Conservation (phyloP, 2,888 invertebrate species). For the Tetramorium bicarinatum region DNA sequence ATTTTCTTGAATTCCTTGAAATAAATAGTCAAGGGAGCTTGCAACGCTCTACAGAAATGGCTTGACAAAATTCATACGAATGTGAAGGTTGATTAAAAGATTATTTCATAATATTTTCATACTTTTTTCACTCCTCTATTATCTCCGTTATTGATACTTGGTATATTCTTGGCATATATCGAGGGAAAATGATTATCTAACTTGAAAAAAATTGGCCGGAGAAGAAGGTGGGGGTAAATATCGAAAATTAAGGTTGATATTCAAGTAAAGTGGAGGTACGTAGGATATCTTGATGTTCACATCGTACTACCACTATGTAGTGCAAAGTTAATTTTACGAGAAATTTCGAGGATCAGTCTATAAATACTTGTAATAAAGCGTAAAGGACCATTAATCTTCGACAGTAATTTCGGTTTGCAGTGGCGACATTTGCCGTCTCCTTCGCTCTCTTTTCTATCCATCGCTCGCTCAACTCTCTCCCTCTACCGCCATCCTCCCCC, state of each 20-base stretch:
- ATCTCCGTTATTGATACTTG: not conserved
- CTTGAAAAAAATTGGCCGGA: not conserved
- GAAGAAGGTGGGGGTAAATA: slow-evolving; percentile 46
- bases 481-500: slow-evolving; percentile 56
- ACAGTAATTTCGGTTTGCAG: slow-evolving; percentile 83
- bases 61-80: not conserved
- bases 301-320: slow-evolving; percentile 30
- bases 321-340: slow-evolving; percentile 56
- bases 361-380: slow-evolving; percentile 82
- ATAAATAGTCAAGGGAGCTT: no score
- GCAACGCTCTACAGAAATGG: not conserved
- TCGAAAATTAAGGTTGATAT: no score
- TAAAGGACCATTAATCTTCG: slow-evolving; percentile 82
- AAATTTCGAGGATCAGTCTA: slow-evolving; percentile 72
- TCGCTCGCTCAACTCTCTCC: slow-evolving; percentile 58
- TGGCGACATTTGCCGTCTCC: slow-evolving; percentile 82
- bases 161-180: not conserved
- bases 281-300: not conserved
- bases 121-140: not conserved
- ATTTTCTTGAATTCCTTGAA: no score
- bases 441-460: slow-evolving; percentile 64
- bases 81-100: not conserved
- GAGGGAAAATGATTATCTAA: slow-evolving; percentile 34
- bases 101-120: not conserved
- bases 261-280: not conserved